These are phyloP conservation scores for Hyalella azteca DNA, from an alignment of 2,888 invertebrate genomes.

Conservation along the genomic window DNA sequence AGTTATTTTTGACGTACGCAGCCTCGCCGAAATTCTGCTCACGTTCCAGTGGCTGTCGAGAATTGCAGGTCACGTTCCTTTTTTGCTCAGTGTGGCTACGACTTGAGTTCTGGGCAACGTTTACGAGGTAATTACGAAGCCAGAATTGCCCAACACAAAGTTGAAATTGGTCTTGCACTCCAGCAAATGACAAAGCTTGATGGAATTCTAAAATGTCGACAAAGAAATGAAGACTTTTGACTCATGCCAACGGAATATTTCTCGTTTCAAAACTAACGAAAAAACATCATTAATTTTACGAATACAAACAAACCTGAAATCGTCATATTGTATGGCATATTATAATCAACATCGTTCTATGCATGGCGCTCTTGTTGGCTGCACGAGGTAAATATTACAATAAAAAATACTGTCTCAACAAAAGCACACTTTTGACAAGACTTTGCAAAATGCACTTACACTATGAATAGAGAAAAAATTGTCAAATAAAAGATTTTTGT, in stretches of 20 bases:
- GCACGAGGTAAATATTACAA: background rate
- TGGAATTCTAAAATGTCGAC: too few relatives aligned
- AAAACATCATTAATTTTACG: too few relatives aligned
- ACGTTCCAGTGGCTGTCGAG: background rate
- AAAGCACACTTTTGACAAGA: background rate
- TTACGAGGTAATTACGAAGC: background rate
- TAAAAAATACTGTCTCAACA: background rate
- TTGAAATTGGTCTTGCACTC: background rate
- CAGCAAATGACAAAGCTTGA: too few relatives aligned
- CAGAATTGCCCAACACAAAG: background rate
- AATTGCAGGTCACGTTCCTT: constrained; percentile 3
- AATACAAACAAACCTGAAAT: too few relatives aligned
- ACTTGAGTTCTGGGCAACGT: background rate
- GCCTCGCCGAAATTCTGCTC: constrained; percentile 17
- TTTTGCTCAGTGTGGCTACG: constrained; percentile 16
- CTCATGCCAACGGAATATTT: too few relatives aligned
- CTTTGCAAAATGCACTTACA: background rate
- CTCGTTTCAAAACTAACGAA: too few relatives aligned
- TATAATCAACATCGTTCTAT: too few relatives aligned
- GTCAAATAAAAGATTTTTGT: background rate
- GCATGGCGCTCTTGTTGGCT: background rate
- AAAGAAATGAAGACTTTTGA: too few relatives aligned
- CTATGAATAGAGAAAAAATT: background rate
- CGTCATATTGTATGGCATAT: too few relatives aligned
- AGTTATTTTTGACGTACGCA: too few relatives aligned